These are phyloP conservation scores for Poecilus cupreus DNA, from an alignment of 2,888 invertebrate species.

Conservation along the genomic window DNA sequence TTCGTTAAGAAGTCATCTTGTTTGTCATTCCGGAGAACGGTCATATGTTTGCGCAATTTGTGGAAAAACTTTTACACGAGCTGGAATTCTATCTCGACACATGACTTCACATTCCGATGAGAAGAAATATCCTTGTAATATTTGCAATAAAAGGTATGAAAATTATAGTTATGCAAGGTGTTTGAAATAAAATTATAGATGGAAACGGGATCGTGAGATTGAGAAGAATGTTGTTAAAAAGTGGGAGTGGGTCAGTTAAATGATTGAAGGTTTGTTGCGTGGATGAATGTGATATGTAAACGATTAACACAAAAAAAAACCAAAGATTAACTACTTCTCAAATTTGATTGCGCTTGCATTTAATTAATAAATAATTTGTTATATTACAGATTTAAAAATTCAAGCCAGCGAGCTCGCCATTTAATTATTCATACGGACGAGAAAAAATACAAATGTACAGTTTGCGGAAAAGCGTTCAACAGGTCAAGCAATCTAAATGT, in stretches of 20 bases:
- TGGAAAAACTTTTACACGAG: slow-evolving; percentile 28
- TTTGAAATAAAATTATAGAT: too few relatives aligned
- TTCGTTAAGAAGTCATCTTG: slow-evolving; percentile 41
- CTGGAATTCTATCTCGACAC: slow-evolving; percentile 26
- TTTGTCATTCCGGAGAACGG: slow-evolving; percentile 29
- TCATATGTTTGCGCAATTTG: slow-evolving; percentile 35
- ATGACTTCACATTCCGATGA: slow-evolving; percentile 49
- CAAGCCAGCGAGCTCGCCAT: slow-evolving; percentile 45
- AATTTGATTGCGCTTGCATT: too few relatives aligned
- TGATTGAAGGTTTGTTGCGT: too few relatives aligned
- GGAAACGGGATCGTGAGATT: too few relatives aligned
- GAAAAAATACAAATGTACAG: slow-evolving; percentile 45
- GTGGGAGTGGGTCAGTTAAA: too few relatives aligned
- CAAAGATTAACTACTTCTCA: too few relatives aligned
- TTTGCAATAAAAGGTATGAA: slow-evolving; percentile 45
- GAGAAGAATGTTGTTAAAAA: too few relatives aligned
- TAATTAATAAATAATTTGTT: not conserved
- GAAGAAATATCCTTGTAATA: slow-evolving; percentile 44
- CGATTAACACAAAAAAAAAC: too few relatives aligned
- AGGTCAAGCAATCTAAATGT: slow-evolving; percentile 44
- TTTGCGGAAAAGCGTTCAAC: slow-evolving; percentile 51
- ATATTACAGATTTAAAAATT: slow-evolving; percentile 47
- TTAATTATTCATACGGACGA: slow-evolving; percentile 49
- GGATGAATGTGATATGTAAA: too few relatives aligned
- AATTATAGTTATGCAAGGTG: too few relatives aligned